Evolutionary conservation across 2,888 invertebrate species (phyloP).

Genomic region (Masnerella sp.): DNA sequence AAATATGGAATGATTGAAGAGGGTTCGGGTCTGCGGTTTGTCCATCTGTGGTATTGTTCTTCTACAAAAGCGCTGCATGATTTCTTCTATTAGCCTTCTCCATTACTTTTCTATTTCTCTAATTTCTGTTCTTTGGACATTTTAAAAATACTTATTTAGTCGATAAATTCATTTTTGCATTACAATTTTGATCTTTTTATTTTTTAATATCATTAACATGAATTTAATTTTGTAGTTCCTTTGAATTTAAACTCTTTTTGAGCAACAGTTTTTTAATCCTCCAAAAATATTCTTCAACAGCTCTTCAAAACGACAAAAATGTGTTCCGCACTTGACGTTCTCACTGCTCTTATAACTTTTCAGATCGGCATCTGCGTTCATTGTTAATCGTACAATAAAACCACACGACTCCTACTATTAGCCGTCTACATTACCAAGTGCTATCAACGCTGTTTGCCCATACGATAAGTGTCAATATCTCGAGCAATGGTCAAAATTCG

Average conservation of each 20-base stretch:
- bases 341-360: slow-evolving; percentile 41
- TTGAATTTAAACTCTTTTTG: too few relatives aligned
- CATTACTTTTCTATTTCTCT: slow-evolving; percentile 60
- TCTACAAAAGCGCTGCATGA: slow-evolving; percentile 66
- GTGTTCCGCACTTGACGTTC: too few relatives aligned
- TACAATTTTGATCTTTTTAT: too few relatives aligned
- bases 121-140: too few relatives aligned
- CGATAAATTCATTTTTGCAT: too few relatives aligned
- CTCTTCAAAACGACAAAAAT: slow-evolving; percentile 14
- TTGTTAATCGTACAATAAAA: slow-evolving; percentile 65
- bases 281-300: too few relatives aligned
- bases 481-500: too few relatives aligned
- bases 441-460: slow-evolving; percentile 63
- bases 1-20: slow-evolving; percentile 38
- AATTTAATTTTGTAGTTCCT: too few relatives aligned
- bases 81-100: slow-evolving; percentile 72
- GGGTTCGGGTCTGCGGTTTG: slow-evolving; percentile 49
- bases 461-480: slow-evolving; percentile 62
- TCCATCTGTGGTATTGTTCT: slow-evolving; percentile 59
- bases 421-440: slow-evolving; percentile 65
- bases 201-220: too few relatives aligned
- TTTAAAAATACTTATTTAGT: too few relatives aligned
- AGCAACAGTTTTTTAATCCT: too few relatives aligned
- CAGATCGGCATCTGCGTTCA: slow-evolving; percentile 54
- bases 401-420: slow-evolving; percentile 68